phyloP scores from a whole-genome alignment of 2,888 invertebrate species.

The Eristalinus sepulchralis region DNA sequence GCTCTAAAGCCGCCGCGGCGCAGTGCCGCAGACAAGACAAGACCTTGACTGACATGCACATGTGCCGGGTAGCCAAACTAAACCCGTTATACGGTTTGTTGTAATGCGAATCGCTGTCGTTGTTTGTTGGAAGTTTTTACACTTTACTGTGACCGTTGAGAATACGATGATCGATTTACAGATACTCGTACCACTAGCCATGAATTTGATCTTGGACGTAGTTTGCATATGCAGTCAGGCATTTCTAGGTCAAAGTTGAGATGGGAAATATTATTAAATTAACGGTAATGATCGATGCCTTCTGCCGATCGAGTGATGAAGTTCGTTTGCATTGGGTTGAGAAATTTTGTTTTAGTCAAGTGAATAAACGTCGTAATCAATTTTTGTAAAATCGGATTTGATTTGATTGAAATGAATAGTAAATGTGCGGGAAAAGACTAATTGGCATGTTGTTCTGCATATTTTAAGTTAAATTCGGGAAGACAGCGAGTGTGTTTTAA shows the following conservation, averaged over 20 bases:
- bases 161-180: neutral
- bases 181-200: neutral
- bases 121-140: neutral
- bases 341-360: too few relatives aligned
- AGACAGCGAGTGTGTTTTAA: too few relatives aligned
- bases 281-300: neutral
- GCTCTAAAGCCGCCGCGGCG: too few relatives aligned
- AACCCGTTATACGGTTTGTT: neutral
- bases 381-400: too few relatives aligned
- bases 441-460: too few relatives aligned
- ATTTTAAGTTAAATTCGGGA: too few relatives aligned
- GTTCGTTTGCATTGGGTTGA: neutral
- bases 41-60: conserved; percentile 43
- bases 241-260: neutral
- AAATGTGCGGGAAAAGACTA: too few relatives aligned
- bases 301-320: neutral
- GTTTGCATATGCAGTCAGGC: neutral
- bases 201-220: neutral
- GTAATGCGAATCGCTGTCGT: neutral
- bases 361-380: too few relatives aligned
- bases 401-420: too few relatives aligned
- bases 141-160: neutral
- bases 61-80: neutral
- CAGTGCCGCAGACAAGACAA: neutral
- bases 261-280: neutral